Evolutionary conservation across 2,113 vertebrate species (phyloP), one percentile per base, ranked within the genome.

Genomic region (Colossoma macropomum): DNA sequence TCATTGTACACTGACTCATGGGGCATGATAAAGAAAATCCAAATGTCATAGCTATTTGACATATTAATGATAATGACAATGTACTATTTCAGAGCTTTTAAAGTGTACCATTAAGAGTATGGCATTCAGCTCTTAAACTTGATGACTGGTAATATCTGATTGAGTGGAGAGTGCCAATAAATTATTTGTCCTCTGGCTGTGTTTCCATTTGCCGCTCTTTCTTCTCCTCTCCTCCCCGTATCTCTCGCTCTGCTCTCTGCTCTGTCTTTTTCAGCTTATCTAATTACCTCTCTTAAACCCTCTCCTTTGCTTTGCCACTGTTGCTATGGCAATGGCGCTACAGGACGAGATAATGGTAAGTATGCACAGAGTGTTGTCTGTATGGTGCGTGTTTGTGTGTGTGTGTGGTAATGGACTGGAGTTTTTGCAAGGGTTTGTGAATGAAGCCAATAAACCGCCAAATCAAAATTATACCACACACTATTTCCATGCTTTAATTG

Each of bases 341-440:
- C 85, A 90, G 89, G 89, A 90, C 84, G 89, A 89, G 85, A 90
- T 88, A 79, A 88, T 88, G 87, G 89, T 90, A 79, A 86, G 89
- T 87, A 68, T 86, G 60, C 62, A n/a, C 3, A 74, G 38, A 65
- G 38, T 21, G 28, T 15, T 34, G 38, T 50, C 13, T 79, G 27
- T 69, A 38, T 72, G 38, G 10, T 50, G 48, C 27, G 30, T 65
- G 25, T 83, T 30, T 28, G 17, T 82, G 63, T 79, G 38, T 73
- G 63, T 62, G 52, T 81, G 73, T 74, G 27, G n/a, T 45, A 56
- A 66, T 65, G 63, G n/a, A 41, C 56, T 21, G 15, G 45, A 27
- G 54, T 6, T 7, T 6, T 70, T 75, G 23, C n/a, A 5, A 27
- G 23, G 23, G 65, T 45, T 27, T 69, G 48, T 79, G 50, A 45